These are phyloP conservation scores for Hydrolagus affinis DNA, from an alignment of 2,113 vertebrate genomes.

Conservation along the genomic window DNA sequence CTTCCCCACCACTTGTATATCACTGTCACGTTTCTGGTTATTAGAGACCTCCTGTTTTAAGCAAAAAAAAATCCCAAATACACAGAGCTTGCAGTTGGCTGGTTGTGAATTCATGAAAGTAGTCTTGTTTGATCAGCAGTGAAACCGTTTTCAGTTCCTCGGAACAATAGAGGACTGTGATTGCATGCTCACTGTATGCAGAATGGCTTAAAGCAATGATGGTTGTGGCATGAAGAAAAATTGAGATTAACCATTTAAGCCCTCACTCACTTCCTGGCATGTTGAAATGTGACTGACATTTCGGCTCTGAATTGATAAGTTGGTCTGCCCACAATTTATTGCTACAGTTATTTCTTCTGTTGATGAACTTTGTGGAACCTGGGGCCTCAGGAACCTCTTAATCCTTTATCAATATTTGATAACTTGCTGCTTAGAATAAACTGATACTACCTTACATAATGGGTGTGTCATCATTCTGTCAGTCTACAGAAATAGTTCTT, in stretches of 20 bases:
- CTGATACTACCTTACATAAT: neutral
- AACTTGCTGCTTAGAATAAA: neutral
- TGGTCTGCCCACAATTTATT: neutral
- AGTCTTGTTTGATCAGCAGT: neutral
- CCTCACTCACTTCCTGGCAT: neutral
- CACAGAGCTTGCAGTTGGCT: neutral
- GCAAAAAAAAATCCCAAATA: neutral
- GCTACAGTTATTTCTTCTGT: too few relatives aligned
- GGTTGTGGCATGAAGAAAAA: conserved; percentile 17
- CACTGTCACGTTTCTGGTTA: neutral
- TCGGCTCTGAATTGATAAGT: neutral
- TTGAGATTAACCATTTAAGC: neutral
- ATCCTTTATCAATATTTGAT: conserved; percentile 7
- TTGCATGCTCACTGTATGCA: neutral
- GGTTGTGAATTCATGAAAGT: neutral
- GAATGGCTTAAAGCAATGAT: conserved; percentile 13
- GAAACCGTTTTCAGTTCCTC: neutral
- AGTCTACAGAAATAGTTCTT: neutral
- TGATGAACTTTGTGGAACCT: too few relatives aligned
- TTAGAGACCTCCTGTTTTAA: neutral
- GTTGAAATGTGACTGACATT: conserved; percentile 7
- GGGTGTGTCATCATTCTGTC: neutral
- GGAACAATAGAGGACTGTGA: neutral
- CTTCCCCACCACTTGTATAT: neutral
- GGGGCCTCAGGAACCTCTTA: neutral